A percentile compares a stretch with the other conserved stretches of the same genome.
phyloP scores from a whole-genome alignment of 1,140 invertebrate species.

The Wiebesia pumilae region DNA sequence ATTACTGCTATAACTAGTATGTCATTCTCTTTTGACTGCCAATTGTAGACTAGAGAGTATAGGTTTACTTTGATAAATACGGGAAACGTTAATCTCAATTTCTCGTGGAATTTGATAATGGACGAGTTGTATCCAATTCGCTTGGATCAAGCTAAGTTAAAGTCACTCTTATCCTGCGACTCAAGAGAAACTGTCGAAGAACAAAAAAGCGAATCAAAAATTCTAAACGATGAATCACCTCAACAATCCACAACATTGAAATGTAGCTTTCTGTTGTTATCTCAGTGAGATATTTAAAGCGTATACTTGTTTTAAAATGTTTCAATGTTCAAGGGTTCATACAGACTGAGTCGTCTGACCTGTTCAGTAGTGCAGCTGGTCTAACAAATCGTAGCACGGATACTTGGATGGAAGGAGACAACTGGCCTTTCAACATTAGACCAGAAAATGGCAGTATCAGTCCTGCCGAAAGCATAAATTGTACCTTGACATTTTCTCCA shows the following conservation, averaged over 20 bases:
- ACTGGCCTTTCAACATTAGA: slow-evolving; percentile 62
- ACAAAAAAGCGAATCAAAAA: not conserved
- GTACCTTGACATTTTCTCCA: slow-evolving; percentile 61
- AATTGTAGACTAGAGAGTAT: slow-evolving; percentile 53
- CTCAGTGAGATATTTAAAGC: too few relatives aligned
- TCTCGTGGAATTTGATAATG: slow-evolving; percentile 61
- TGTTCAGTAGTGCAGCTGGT: slow-evolving; percentile 61
- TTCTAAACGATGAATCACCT: not conserved
- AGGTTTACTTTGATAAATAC: slow-evolving; percentile 59
- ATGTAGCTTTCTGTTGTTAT: too few relatives aligned
- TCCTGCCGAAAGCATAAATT: slow-evolving; percentile 56
- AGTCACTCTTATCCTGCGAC: not conserved
- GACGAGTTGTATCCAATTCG: slow-evolving; percentile 61
- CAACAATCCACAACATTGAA: too few relatives aligned
- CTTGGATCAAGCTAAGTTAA: slow-evolving; percentile 14
- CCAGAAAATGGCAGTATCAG: slow-evolving; percentile 61
- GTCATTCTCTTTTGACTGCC: too few relatives aligned
- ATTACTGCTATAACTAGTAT: too few relatives aligned
- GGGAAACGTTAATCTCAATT: slow-evolving; percentile 58
- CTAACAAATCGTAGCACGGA: slow-evolving; percentile 60
- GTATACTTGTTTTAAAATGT: not conserved
- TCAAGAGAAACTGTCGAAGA: not conserved
- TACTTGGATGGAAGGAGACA: slow-evolving; percentile 62
- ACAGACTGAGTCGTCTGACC: slow-evolving; percentile 50
- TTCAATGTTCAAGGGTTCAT: not conserved